Evolutionary conservation across 1,140 invertebrate species (phyloP).

Genomic region (Acromyrmex echinatior): DNA sequence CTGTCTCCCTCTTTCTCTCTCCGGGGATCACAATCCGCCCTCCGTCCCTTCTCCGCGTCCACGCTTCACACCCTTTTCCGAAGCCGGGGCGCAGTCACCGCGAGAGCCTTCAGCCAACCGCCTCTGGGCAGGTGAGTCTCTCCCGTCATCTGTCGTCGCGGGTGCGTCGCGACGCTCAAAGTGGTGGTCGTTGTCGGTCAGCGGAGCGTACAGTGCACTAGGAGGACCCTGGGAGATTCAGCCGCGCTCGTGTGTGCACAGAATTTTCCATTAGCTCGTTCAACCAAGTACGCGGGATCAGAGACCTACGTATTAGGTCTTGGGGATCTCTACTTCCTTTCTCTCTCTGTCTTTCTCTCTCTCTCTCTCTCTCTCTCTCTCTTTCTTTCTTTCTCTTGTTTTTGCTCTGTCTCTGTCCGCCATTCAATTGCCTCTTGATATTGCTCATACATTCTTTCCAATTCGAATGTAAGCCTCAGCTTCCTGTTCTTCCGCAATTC

Average conservation of each 20-base stretch:
- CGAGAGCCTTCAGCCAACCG: constrained; percentile 77
- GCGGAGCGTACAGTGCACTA: constrained; percentile 70
- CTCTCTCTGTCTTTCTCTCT: neutral
- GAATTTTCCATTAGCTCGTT: constrained; percentile 76
- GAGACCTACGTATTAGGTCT: constrained; percentile 56
- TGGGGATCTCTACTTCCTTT: constrained; percentile 51
- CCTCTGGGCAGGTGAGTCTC: constrained; percentile 76
- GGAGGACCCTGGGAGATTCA: constrained; percentile 63
- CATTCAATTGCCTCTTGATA: constrained; percentile 3
- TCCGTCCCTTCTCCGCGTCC: constrained; percentile 73
- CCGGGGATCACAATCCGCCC: constrained; percentile 60
- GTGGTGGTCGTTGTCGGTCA: constrained; percentile 65
- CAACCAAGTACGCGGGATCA: constrained; percentile 77
- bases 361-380: neutral
- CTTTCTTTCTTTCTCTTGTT: constrained; percentile 11
- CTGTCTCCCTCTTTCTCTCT: constrained; percentile 41
- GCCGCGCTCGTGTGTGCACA: constrained; percentile 69
- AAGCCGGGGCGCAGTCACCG: constrained; percentile 78
- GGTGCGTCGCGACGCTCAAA: constrained; percentile 52
- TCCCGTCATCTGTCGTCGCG: constrained; percentile 54
- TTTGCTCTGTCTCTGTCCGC: neutral
- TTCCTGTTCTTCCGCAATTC: neutral
- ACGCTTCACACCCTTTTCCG: constrained; percentile 76
- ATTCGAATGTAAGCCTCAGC: neutral
- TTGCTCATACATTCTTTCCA: neutral